Conservation (phyloP, 1,140 invertebrate genomes). For the Lamellibrachia luymesi region DNA sequence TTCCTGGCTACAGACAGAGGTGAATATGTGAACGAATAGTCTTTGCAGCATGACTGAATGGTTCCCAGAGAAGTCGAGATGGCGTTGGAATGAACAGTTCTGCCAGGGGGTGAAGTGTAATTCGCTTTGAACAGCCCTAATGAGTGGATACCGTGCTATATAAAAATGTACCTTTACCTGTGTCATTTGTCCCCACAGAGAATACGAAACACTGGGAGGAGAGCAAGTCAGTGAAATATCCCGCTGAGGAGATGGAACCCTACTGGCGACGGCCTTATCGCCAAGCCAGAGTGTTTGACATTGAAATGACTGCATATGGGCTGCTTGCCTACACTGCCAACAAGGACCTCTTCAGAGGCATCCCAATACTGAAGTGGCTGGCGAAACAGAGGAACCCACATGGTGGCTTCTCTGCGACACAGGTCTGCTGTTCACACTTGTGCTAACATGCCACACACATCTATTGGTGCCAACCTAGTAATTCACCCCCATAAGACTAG, state of each 20-base stretch:
- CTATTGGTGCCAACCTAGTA: too few relatives aligned
- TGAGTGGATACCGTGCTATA: too few relatives aligned
- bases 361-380: slow-evolving; percentile 79
- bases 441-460: neutral
- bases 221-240: slow-evolving; percentile 25
- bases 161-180: neutral
- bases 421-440: slow-evolving; percentile 49
- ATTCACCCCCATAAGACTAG: too few relatives aligned
- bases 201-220: slow-evolving; percentile 74
- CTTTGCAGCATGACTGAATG: too few relatives aligned
- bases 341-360: slow-evolving; percentile 47
- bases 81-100: too few relatives aligned
- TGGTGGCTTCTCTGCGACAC: slow-evolving; percentile 77
- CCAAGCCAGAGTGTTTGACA: neutral
- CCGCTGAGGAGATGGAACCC: slow-evolving; percentile 5
- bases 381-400: slow-evolving; percentile 72
- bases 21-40: too few relatives aligned
- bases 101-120: too few relatives aligned
- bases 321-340: slow-evolving; percentile 16
- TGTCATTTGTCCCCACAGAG: slow-evolving; percentile 49
- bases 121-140: too few relatives aligned
- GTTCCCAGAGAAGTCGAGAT: too few relatives aligned
- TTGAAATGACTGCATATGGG: slow-evolving; percentile 24
- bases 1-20: too few relatives aligned
- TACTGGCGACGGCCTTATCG: slow-evolving; percentile 19